Evolutionary conservation across 2,113 vertebrate species (phyloP).

Genomic region (Opisthocomus hoazin): DNA sequence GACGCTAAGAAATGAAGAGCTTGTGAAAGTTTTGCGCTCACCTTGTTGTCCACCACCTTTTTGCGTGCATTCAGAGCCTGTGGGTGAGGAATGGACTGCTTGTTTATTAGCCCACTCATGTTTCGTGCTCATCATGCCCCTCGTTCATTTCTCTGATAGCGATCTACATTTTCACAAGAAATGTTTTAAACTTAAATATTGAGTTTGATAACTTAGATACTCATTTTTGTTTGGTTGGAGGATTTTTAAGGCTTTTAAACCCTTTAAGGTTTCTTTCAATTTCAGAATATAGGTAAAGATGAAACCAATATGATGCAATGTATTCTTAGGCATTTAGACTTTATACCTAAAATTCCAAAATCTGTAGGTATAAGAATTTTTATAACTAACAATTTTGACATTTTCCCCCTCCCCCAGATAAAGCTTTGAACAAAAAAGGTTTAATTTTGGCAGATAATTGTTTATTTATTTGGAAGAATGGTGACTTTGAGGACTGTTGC

Average conservation of each 20-base stretch:
- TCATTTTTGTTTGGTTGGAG: not conserved
- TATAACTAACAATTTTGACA: not conserved
- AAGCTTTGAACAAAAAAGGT: not conserved
- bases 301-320: not conserved
- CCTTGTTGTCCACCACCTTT: too few species aligned
- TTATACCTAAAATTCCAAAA: not conserved
- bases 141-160: not conserved
- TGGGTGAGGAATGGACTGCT: not conserved
- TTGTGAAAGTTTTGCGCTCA: not conserved
- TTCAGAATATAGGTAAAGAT: not conserved
- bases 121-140: not conserved
- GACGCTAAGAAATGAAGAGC: not conserved
- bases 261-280: not conserved
- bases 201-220: not conserved
- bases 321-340: not conserved
- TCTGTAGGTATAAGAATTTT: not conserved
- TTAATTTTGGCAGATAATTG: not conserved
- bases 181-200: not conserved
- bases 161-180: not conserved
- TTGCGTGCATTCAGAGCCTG: not conserved
- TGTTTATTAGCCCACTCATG: rapidly evolving
- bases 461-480: not conserved
- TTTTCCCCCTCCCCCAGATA: not conserved
- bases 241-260: not conserved
- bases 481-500: not conserved